Conservation (phyloP, 2,797 vertebrate genomes). For the Falco novaeseelandiae region DNA sequence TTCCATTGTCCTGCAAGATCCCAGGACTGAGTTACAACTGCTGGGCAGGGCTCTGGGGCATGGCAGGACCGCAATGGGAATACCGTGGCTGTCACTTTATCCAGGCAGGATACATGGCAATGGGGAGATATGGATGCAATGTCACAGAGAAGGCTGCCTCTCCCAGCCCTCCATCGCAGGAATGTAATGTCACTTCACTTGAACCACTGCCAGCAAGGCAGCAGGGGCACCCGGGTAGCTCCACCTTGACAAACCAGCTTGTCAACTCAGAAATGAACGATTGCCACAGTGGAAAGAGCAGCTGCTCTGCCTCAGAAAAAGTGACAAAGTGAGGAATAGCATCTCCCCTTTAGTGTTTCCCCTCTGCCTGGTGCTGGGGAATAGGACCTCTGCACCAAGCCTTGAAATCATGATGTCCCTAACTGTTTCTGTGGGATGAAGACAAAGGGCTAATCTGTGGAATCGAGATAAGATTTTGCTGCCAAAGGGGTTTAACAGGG, state of each 20-base stretch:
- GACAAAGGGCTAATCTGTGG: not conserved
- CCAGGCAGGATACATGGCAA: not conserved
- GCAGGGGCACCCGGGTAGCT: not conserved
- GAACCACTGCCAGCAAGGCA: not conserved
- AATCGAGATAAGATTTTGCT: conserved; percentile 11
- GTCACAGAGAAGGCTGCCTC: not conserved
- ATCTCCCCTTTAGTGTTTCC: not conserved
- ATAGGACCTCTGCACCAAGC: not conserved
- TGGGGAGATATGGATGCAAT: not conserved
- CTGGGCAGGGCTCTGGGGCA: conserved; percentile 28
- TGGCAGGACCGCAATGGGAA: not conserved
- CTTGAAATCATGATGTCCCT: not conserved
- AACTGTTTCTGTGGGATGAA: not conserved
- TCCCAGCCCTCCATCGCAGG: not conserved
- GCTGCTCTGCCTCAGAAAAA: not conserved
- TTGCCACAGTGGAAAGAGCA: not conserved
- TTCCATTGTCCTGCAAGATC: conserved; percentile 15
- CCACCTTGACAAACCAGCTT: not conserved
- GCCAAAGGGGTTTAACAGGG: conserved; percentile 20
- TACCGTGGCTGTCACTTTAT: not conserved
- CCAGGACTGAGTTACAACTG: conserved; percentile 35
- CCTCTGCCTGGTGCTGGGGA: not conserved
- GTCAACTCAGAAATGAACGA: not conserved
- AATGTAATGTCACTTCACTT: not conserved
- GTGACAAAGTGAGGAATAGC: not conserved